Percentiles rank a stretch among this genome's conserved stretches.
phyloP scores from a whole-genome alignment of 2,888 invertebrate species.

The Netelia inedita region DNA sequence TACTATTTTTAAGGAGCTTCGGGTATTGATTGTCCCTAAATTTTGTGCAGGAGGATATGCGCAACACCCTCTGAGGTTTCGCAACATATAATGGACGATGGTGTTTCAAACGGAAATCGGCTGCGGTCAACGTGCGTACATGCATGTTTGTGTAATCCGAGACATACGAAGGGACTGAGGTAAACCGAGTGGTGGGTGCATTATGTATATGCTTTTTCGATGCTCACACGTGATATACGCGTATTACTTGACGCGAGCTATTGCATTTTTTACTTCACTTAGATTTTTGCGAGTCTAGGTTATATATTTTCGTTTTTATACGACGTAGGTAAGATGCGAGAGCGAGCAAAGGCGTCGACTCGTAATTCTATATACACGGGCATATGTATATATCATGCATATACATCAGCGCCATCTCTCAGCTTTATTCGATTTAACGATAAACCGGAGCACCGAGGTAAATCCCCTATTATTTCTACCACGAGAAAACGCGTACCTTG shows the following conservation, averaged over 20 bases:
- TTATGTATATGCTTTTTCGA: not conserved
- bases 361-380: not conserved
- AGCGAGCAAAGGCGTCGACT: not conserved
- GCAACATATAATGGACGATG: not conserved
- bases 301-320: not conserved
- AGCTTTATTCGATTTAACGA: conserved; percentile 48
- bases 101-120: conserved; percentile 14
- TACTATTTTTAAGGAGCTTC: no score
- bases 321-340: not conserved
- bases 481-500: conserved; percentile 32
- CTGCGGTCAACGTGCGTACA: not conserved
- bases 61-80: not conserved
- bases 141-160: not conserved
- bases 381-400: conserved; percentile 17
- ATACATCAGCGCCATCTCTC: not conserved
- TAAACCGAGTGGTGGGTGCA: not conserved
- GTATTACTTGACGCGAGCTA: conserved; percentile 31
- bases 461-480: conserved; percentile 37
- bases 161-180: not conserved
- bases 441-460: conserved; percentile 23
- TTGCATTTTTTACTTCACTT: conserved; percentile 39
- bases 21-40: no score
- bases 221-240: not conserved
- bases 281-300: conserved; percentile 13
- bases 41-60: no score